Conservation (phyloP, 2,888 invertebrate genomes). For the Tanytarsus gracilentus region DNA sequence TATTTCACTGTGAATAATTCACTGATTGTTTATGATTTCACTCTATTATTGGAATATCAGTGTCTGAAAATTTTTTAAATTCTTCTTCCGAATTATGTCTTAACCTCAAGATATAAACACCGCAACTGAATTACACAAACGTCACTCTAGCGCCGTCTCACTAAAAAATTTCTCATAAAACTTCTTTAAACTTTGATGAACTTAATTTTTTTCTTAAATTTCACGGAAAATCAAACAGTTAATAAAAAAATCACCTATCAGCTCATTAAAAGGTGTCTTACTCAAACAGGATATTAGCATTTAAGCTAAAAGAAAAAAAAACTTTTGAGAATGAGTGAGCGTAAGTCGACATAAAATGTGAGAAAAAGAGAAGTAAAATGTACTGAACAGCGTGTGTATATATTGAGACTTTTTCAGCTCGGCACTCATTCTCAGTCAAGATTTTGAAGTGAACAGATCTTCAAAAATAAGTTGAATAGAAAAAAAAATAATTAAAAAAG, state of each 20-base stretch:
- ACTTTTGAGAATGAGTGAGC: constrained; percentile 2
- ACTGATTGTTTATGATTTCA: too few relatives aligned
- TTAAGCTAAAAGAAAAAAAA: neutral
- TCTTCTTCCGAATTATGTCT: too few relatives aligned
- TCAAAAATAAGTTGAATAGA: constrained; percentile 11
- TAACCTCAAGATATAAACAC: too few relatives aligned
- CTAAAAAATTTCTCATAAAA: too few relatives aligned
- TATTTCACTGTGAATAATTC: too few relatives aligned
- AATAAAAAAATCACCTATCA: neutral
- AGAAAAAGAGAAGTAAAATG: neutral
- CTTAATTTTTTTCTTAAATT: neutral
- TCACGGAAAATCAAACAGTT: neutral
- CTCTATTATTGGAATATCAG: too few relatives aligned
- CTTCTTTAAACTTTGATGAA: neutral
- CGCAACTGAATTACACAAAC: too few relatives aligned
- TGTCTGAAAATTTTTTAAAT: too few relatives aligned
- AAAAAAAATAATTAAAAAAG: constrained; percentile 24
- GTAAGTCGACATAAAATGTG: neutral
- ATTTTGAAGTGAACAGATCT: constrained; percentile 6
- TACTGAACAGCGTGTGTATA: neutral
- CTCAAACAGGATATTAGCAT: constrained; percentile 1
- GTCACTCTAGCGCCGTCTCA: too few relatives aligned
- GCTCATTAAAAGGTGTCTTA: too few relatives aligned
- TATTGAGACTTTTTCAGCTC: neutral
- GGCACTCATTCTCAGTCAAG: neutral